Conservation (phyloP, 2,888 invertebrate species). For the Drosophila incognita region DNA sequence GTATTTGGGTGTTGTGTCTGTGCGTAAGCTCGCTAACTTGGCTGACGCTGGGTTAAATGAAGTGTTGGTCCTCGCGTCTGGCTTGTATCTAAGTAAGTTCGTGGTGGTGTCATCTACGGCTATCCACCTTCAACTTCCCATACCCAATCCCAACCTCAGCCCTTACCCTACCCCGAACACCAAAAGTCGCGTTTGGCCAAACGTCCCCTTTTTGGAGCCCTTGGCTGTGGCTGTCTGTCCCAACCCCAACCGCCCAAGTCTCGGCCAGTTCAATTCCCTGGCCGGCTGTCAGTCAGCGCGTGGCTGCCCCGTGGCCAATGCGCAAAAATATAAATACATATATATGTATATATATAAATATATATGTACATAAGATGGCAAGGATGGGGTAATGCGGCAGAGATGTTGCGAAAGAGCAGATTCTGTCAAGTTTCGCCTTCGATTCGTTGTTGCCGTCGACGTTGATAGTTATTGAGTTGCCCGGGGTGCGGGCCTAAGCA, state of each 20-base stretch:
- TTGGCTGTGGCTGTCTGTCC: conserved; percentile 4
- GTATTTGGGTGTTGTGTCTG: conserved; percentile 28
- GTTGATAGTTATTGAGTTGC: conserved; percentile 80
- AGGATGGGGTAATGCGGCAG: background rate
- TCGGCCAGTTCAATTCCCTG: conserved; percentile 59
- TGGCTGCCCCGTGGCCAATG: conserved; percentile 66
- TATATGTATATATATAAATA: background rate
- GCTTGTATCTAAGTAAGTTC: conserved; percentile 25
- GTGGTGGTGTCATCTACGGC: conserved; percentile 9
- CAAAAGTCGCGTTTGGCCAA: conserved; percentile 4
- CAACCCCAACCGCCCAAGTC: conserved; percentile 14
- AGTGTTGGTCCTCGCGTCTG: conserved; percentile 49
- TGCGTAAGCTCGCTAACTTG: conserved; percentile 32
- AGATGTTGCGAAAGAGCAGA: conserved; percentile 16
- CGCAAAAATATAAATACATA: background rate
- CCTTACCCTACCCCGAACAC: conserved; percentile 46
- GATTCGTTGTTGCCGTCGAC: conserved; percentile 70
- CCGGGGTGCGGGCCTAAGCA: conserved; percentile 46
- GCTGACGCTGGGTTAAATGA: conserved; percentile 41
- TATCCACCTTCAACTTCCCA: background rate
- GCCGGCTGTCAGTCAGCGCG: conserved; percentile 72
- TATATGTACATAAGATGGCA: background rate
- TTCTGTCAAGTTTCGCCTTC: conserved; percentile 60
- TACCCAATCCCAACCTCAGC: background rate
- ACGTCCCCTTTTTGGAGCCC: conserved; percentile 9